phyloP scores from a whole-genome alignment of 2,797 vertebrate genomes.

The Allenopithecus nigroviridis region DNA sequence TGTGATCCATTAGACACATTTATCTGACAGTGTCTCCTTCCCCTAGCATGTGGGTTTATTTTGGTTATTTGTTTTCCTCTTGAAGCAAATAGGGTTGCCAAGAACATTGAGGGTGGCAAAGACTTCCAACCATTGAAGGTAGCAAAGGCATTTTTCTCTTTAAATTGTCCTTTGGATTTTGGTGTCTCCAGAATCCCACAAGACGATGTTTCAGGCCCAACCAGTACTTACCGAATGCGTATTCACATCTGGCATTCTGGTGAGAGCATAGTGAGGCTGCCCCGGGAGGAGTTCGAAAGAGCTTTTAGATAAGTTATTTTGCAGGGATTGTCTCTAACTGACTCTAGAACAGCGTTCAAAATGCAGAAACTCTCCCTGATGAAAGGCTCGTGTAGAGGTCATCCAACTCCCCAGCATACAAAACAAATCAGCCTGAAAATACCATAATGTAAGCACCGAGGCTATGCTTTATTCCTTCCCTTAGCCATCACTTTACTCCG shows the following conservation, averaged over 20 bases:
- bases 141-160: background rate
- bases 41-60: too few relatives aligned
- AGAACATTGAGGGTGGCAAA: rapidly evolving
- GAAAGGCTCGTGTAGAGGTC: background rate
- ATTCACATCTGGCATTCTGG: rapidly evolving
- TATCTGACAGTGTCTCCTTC: rapidly evolving
- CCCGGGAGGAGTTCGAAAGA: too few relatives aligned
- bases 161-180: background rate
- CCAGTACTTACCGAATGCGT: rapidly evolving
- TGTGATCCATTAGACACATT: background rate
- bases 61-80: background rate
- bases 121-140: background rate
- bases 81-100: rapidly evolving
- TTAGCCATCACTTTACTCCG: too few relatives aligned
- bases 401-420: background rate
- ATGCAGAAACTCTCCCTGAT: background rate
- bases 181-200: background rate
- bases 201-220: rapidly evolving
- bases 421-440: background rate
- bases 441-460: rapidly evolving
- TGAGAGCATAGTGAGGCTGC: rapidly evolving
- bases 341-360: background rate
- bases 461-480: rapidly evolving
- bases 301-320: background rate
- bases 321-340: background rate